Evolutionary conservation across 1,140 invertebrate genomes (phyloP).

Genomic region (Zaprionus gabonicus): DNA sequence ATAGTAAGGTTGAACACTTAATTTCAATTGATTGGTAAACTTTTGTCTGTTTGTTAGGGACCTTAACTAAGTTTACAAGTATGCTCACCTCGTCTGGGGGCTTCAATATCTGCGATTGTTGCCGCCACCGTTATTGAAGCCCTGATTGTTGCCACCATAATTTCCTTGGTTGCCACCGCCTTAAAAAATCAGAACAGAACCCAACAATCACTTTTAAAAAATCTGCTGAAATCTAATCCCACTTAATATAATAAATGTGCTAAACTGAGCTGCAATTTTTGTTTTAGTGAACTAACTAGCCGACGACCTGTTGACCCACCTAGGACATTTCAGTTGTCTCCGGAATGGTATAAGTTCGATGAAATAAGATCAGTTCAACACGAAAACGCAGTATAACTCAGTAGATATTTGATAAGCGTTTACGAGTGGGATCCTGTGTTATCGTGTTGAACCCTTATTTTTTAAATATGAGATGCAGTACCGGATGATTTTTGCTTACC

Average conservation of each 20-base stretch:
- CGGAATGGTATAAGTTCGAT: too few relatives aligned
- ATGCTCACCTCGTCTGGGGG: constrained; percentile 71
- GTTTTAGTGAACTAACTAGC: constrained; percentile 20
- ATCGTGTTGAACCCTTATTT: neutral
- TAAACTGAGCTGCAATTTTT: constrained; percentile 29
- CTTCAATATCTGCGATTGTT: constrained; percentile 85
- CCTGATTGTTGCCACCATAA: constrained; percentile 85
- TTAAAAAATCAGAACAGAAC: constrained; percentile 58
- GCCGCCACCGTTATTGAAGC: constrained; percentile 85
- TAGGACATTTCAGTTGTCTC: constrained; percentile 38
- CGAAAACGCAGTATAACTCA: constrained; percentile 58
- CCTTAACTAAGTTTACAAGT: constrained; percentile 56
- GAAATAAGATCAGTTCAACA: neutral
- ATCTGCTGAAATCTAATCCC: constrained; percentile 17
- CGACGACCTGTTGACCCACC: constrained; percentile 41
- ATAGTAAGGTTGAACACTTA: constrained; percentile 17
- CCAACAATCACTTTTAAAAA: constrained; percentile 40
- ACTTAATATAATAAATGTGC: constrained; percentile 6
- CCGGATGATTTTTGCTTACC: constrained; percentile 85
- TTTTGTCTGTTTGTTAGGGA: constrained; percentile 37
- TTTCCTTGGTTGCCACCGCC: constrained; percentile 85
- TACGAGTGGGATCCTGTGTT: constrained; percentile 68
- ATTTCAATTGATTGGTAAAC: constrained; percentile 11
- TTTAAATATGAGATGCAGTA: constrained; percentile 70
- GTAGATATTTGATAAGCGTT: neutral